Evolutionary conservation across 2,113 vertebrate genomes (phyloP), one percentile per base, ranked within the genome.

Genomic region (Brachyhypopomus occidentalis): DNA sequence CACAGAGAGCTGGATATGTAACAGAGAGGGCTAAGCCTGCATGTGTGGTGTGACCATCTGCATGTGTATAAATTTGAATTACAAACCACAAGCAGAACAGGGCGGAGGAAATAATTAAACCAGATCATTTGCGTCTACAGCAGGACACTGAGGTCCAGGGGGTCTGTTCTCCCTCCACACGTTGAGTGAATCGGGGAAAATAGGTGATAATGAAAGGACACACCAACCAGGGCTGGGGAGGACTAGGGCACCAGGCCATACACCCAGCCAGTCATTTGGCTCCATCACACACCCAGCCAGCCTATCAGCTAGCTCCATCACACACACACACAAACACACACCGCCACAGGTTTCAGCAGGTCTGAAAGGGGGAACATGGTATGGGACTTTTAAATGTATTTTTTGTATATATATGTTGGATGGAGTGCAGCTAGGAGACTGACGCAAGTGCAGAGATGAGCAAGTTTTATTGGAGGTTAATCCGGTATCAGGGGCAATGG

Each of bases 11-110:
- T 78, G 75, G 81, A 87, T 76, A 52, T 45, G 70, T 77, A 72
- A 70, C 80, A 52, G 27, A 19, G n/a, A 71, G 34, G 80, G 59
- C 45, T 59, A 80, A 89, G 81, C 80, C 73, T 84, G 71, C 45
- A 48, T 77, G 86, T 80, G 48, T 72, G 88, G 64, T 80, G 66
- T 7, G 62, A 75, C 86, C 84, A 82, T 87, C 81, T 86, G 87
- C 82, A 85, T 70, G 55, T 76, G 72, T 56, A 56, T 83, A 64
- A 72, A 83, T 72, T 45, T 58, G 45, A 79, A 79, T 52, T 75
- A 56, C 69, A 59, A 79, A 79, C 67, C 75, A 45, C 12, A n/a
- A 64, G 64, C 64, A 67, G 41, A 72, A 38, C 45, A 70, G 67
- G 71, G 56, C 75, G 73, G 71, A 79, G 63, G 36, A 70, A 82